These are phyloP conservation scores for Neotragus moschatus DNA, from an alignment of 2,113 vertebrate species.

Conservation along the genomic window DNA sequence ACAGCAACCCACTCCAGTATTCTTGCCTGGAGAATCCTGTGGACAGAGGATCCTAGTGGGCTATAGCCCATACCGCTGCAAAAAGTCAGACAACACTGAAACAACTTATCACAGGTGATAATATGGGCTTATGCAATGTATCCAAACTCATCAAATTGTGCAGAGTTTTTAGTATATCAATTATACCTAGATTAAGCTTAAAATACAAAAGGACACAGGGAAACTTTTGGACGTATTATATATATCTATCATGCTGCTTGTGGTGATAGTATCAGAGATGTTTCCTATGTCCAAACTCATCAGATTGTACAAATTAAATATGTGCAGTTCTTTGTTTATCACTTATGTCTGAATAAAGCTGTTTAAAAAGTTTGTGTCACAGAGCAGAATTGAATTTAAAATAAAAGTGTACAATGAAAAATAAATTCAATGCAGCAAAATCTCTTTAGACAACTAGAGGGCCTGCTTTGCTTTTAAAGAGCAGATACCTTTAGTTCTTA, in stretches of 20 bases:
- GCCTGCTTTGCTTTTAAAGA: conserved; percentile 16
- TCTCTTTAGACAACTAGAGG: conserved; percentile 5
- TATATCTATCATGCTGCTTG: background rate
- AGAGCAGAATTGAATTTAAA: background rate
- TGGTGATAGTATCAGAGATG: background rate
- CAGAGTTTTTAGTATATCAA: background rate
- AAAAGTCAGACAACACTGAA: background rate
- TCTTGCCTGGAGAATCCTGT: background rate
- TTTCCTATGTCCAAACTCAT: background rate
- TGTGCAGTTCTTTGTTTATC: background rate
- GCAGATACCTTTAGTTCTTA: background rate
- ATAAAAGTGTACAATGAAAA: background rate
- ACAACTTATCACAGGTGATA: accelerated
- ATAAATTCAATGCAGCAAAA: background rate
- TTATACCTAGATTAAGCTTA: background rate
- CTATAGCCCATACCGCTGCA: background rate
- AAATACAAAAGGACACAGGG: background rate
- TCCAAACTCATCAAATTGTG: background rate
- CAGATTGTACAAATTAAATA: background rate
- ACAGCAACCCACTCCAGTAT: background rate
- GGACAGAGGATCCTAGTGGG: background rate
- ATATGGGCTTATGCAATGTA: background rate
- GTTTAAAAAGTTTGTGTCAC: background rate
- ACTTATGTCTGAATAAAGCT: background rate
- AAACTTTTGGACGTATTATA: background rate